Conservation (phyloP, 1,140 invertebrate genomes). For the Antheraea mylitta region DNA sequence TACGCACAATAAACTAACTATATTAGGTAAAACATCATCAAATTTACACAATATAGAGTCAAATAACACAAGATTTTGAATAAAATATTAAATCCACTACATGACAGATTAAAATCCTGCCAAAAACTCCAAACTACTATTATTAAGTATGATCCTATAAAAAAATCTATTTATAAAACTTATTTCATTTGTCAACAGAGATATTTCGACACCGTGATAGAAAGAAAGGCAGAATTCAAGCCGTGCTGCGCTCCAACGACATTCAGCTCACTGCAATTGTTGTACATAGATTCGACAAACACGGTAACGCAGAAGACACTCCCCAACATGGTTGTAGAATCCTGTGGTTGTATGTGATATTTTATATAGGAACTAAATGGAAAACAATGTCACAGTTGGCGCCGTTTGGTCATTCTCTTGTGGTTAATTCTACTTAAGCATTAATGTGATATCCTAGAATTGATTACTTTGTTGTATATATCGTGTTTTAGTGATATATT, state of each 20-base stretch:
- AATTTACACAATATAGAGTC: too few species aligned
- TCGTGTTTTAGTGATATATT: background rate
- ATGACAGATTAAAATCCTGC: too few species aligned
- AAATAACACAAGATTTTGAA: too few species aligned
- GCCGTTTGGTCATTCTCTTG: background rate
- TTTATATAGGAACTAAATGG: background rate
- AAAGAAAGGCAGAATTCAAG: constrained; percentile 80
- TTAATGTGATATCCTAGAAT: constrained; percentile 28
- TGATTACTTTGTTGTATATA: background rate
- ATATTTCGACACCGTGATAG: constrained; percentile 76
- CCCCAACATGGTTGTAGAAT: constrained; percentile 91
- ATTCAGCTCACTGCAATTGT: constrained; percentile 85
- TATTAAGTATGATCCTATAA: too few species aligned
- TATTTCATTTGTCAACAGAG: constrained; percentile 79
- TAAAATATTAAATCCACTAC: too few species aligned
- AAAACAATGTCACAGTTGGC: background rate
- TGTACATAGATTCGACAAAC: constrained; percentile 87
- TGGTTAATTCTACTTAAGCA: constrained; percentile 21
- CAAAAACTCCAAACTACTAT: too few species aligned
- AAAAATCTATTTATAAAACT: background rate
- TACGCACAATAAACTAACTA: too few species aligned
- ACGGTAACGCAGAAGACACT: constrained; percentile 87
- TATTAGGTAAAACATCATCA: too few species aligned
- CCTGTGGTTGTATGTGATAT: constrained; percentile 88
- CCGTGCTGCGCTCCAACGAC: constrained; percentile 89